These are phyloP conservation scores for Drosophila tsacasi DNA, from an alignment of 1,140 invertebrate genomes.

Conservation along the genomic window DNA sequence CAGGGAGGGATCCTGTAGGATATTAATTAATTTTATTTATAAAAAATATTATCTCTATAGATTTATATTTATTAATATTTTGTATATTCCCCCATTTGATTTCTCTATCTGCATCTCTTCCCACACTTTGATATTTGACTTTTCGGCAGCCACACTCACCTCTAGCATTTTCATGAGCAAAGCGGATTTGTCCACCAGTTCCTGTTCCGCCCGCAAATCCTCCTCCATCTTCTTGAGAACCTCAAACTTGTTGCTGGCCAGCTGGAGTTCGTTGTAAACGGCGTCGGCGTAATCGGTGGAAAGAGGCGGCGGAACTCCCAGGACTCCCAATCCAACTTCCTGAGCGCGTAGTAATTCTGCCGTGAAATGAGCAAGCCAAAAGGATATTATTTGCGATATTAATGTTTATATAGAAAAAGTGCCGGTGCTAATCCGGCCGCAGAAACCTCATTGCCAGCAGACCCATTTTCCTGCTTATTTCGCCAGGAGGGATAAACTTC, in stretches of 20 bases:
- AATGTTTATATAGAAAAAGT: slow-evolving; percentile 50
- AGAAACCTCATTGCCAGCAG: background rate
- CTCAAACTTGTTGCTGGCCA: slow-evolving; percentile 72
- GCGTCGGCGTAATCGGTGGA: slow-evolving; percentile 66
- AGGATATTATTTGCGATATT: slow-evolving; percentile 52
- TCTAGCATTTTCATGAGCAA: slow-evolving; percentile 84
- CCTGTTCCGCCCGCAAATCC: slow-evolving; percentile 80
- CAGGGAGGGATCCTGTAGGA: slow-evolving; percentile 67
- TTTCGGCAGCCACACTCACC: slow-evolving; percentile 48
- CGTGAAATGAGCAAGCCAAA: slow-evolving; percentile 48
- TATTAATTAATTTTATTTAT: too few species aligned
- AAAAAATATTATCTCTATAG: background rate
- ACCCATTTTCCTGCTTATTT: slow-evolving; percentile 7
- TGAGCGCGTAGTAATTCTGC: slow-evolving; percentile 70
- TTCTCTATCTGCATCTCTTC: slow-evolving; percentile 3
- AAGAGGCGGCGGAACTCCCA: slow-evolving; percentile 24
- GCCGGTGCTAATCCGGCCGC: slow-evolving; percentile 58
- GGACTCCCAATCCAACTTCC: slow-evolving; percentile 17
- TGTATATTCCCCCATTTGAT: background rate
- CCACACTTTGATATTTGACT: background rate
- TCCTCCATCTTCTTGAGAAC: slow-evolving; percentile 79
- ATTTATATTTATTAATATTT: too few species aligned
- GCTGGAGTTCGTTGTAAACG: slow-evolving; percentile 70
- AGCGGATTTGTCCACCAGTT: slow-evolving; percentile 83
- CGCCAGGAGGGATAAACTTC: slow-evolving; percentile 23